Evolutionary conservation across 2,113 vertebrate species (phyloP), one percentile per base, ranked within the genome.

Genomic region (Macrotus californicus): DNA sequence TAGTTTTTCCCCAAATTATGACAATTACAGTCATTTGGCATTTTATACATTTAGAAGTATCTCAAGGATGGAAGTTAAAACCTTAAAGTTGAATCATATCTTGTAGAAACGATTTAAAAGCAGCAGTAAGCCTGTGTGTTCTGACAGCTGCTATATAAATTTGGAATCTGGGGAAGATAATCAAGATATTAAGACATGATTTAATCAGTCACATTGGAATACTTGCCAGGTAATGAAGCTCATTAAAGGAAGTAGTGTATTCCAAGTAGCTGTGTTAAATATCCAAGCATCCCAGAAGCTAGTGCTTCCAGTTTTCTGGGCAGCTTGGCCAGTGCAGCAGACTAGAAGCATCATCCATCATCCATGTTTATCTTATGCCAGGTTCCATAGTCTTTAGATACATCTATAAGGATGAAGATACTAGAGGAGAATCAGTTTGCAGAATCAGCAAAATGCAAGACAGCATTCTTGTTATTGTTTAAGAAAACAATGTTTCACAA

Each of bases 11-110:
- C 34, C 43, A 89, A 54, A 84, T 70, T 66, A 39, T 76, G 36
- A 48, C 81, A 83, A 76, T 73, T 93, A 52, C 1, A 54, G 36
- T 83, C 46, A 89, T 15, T 83, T 64, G 67, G 15, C 50, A 64
- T 77, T 90, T 96, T 87, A 48, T 4, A 16, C 72, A 77, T 61
- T 39, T 88, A 64, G 48, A 79, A 86, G 18, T 80, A 48, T 54
- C 59, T 85, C 69, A 67, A 81, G 59, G 72, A 92, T 88, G 67
- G 87, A 94, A 95, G 94, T 87, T 31, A 93, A 34, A 80, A 29
- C 56, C 39, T 87, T 87, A 22, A 11, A 10, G 50, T 59, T 76
- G 75, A 96, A 69, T 79, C 15, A 8, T 41, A 31, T 85, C 59
- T 87, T 70, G 5, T 87, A 79, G 73, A 70, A 77, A 43, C 14